Evolutionary conservation across 2,113 vertebrate species (phyloP), one percentile per base, ranked within the genome.

Genomic region (Paramisgurnus dabryanus): DNA sequence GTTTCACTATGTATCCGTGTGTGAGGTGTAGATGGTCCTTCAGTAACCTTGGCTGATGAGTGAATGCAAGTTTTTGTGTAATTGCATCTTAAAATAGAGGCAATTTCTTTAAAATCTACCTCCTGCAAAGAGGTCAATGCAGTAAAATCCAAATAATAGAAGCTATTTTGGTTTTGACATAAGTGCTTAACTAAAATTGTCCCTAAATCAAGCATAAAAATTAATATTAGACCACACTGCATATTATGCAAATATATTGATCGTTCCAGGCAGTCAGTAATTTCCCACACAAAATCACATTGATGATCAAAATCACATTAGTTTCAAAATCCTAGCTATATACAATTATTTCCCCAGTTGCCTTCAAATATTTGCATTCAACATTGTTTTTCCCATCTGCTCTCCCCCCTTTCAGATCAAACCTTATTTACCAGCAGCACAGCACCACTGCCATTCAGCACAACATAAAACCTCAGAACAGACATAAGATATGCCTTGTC

Each of bases 11-110:
- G 22, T 73, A 39, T 64, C 47, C 57, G 13, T 45, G 41, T 69
- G 49, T 12, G 49, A 18, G 10, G 10, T 43, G 70, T 17, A 11
- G 49, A 8, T 40, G 45, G 9, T 67, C 66, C 61, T 57, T 80
- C 63, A 64, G 64, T 75, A 47, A 49, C 39, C 27, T 58, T 49
- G 63, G 53, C 63, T 70, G 18, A 9, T 47, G 43, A 66, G 17
- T 86, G 85, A 88, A 79, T 82, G 79, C 79, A 85, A 86, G 75
- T 86, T 83, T 79, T 86, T 84, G 82, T 85, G 85, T 86, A 82
- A 88, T 90, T 82, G 87, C 88, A 89, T 83, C 72, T 74, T 60
- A 49, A 81, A 64, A 76, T 47, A 39, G 65, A 67, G 78, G 78
- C 65, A 18, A 81, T 74, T 79, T 84, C 43, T 17, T 63, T 6